Evolutionary conservation across 2,113 vertebrate species (phyloP).

Genomic region (Siniperca knerii): DNA sequence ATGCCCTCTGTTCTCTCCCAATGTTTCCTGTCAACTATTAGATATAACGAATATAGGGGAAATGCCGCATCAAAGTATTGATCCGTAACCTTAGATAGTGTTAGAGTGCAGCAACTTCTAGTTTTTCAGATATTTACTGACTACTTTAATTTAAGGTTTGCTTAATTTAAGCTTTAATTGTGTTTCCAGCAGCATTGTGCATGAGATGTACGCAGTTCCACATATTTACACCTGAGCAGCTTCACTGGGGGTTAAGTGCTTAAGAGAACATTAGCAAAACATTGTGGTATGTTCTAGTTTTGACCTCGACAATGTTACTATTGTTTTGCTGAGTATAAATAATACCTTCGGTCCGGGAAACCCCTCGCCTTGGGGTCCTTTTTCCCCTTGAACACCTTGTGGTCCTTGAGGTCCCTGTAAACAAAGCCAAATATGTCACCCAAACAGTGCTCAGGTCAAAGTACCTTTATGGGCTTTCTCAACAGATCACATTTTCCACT

Average conservation of each 20-base stretch:
- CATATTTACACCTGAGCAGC: neutral
- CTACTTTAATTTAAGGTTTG: neutral
- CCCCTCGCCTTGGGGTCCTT: slow-evolving; percentile 89
- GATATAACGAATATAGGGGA: neutral
- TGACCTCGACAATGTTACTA: neutral
- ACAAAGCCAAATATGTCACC: slow-evolving; percentile 30
- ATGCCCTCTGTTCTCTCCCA: neutral
- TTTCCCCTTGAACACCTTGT: slow-evolving; percentile 90
- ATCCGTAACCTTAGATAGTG: neutral
- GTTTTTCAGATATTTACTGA: neutral
- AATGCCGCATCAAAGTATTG: neutral
- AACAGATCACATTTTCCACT: slow-evolving; percentile 1
- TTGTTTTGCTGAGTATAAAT: neutral
- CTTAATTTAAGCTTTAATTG: too few relatives aligned
- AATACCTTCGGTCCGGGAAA: slow-evolving; percentile 91
- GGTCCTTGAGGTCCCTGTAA: slow-evolving; percentile 91
- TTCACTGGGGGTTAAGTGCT: neutral
- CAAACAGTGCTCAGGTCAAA: neutral
- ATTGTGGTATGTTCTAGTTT: neutral
- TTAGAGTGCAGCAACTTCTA: neutral
- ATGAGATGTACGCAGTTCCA: neutral
- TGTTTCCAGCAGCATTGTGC: neutral
- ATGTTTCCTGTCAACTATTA: neutral
- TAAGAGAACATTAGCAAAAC: neutral
- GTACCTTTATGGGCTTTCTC: neutral